Evolutionary conservation across 2,113 vertebrate species (phyloP).

Genomic region (Micronycteris hirsuta): DNA sequence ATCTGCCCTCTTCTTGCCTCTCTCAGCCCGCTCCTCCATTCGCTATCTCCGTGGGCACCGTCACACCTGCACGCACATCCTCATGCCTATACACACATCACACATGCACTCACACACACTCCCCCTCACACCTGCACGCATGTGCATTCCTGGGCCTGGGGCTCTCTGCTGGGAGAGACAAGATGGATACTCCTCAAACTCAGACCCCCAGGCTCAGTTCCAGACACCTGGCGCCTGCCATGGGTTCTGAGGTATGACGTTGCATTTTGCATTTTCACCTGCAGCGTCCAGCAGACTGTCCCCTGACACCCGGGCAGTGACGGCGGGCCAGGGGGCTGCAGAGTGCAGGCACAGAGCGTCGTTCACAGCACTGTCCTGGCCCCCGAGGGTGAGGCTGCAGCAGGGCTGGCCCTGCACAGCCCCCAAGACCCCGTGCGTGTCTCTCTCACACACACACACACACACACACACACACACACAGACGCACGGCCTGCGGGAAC

Average conservation of each 20-base stretch:
- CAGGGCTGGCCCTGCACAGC: background rate
- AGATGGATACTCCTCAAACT: background rate
- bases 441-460: too few relatives aligned
- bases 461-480: background rate
- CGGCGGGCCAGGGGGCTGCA: accelerated
- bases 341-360: accelerated
- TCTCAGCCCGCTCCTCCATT: background rate
- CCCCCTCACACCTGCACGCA: background rate
- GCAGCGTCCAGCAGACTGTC: background rate
- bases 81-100: background rate
- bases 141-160: too few relatives aligned
- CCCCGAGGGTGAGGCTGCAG: accelerated
- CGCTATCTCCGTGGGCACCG: background rate
- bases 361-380: accelerated
- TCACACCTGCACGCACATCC: too few relatives aligned
- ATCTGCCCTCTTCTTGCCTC: accelerated
- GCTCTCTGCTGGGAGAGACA: background rate
- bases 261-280: background rate
- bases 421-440: accelerated
- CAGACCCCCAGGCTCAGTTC: accelerated
- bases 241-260: background rate
- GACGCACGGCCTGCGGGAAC: background rate
- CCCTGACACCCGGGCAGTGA: accelerated
- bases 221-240: accelerated
- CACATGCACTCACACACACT: background rate